Percentiles rank a stretch among this genome's conserved stretches.
Evolutionary conservation across 1,140 invertebrate genomes (phyloP).

Genomic region (Drosophila bifasciata): DNA sequence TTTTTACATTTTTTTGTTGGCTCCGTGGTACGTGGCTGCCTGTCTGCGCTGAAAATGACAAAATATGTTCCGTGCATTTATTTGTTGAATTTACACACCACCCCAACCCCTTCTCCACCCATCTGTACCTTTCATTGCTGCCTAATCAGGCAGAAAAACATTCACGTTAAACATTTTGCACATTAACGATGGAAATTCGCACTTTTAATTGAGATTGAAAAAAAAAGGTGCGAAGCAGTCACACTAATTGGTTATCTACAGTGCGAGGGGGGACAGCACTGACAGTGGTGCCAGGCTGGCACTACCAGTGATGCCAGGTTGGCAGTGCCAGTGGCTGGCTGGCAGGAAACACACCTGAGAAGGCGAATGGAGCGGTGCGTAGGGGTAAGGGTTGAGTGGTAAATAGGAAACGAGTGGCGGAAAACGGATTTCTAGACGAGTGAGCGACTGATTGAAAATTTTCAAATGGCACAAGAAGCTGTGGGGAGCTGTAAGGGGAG

Average conservation of each 20-base stretch:
- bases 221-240: constrained; percentile 32
- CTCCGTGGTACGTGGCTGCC: constrained; percentile 25
- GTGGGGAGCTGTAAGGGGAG: neutral
- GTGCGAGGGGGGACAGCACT: constrained; percentile 3
- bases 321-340: neutral
- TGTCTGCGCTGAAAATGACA: constrained; percentile 46
- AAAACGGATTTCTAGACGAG: constrained; percentile 75
- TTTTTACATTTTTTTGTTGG: neutral
- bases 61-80: constrained; percentile 33
- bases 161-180: constrained; percentile 47
- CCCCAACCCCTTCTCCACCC: too few relatives aligned
- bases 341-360: constrained; percentile 23
- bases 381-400: constrained; percentile 20
- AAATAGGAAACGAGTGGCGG: constrained; percentile 69
- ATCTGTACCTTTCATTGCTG: neutral
- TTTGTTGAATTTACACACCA: neutral
- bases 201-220: constrained; percentile 51
- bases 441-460: constrained; percentile 63
- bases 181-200: constrained; percentile 45
- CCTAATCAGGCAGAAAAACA: constrained; percentile 69
- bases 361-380: neutral
- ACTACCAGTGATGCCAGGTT: too few relatives aligned
- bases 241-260: constrained; percentile 49
- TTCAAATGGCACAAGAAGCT: constrained; percentile 29
- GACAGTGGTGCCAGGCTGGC: too few relatives aligned